Base-by-base conservation (phyloP, 2,113 vertebrate genomes). In the Strigops habroptila region DNA sequence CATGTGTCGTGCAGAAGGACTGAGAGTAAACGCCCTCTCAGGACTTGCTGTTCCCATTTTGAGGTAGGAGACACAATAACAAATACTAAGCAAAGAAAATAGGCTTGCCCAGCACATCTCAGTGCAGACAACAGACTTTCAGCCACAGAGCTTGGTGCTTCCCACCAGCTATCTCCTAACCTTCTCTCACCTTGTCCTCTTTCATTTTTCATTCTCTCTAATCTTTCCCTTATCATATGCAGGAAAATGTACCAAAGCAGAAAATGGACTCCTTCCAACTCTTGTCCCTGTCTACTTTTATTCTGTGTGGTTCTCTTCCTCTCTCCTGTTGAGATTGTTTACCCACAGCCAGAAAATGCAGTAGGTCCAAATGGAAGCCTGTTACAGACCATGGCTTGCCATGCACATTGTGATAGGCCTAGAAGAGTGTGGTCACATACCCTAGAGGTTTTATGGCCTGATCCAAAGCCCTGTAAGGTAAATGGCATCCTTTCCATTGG, bases 401-500 rank as follows among this genome's bases (percentile, higher is more conserved):
- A 67, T 44, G 14, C 10, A 51, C 19, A 1, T 48, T 76, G 39
- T 11, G 59, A 39, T 23, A 80, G 74, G 44, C 70, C 59, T 88
- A 44, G 59, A 30, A 57, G n/a, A 90, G 41, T 1, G 2, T 71
- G 43, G 65, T 68, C 35, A 68, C 39, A 37, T 71, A 48, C 5
- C 19, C 73, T 64, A 41, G 46, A 78, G 69, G 64, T 37, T 92
- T 88, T 68, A 24, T 13, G 30, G 52, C 57, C 74, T 71, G n/a
- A 84, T 88, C 44, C 33, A 81, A 91, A 95, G 44, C 69, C 86
- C 69, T 94, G 78, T 79, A 93, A 92, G 65, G 65, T 82, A 78
- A 95, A 92, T 19, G 37, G 37, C 75, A 94, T 91, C 70, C 70
- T 84, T 96, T 91, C 57, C 74, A 87, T 13, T 94, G 86, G 81